Base-by-base conservation (phyloP, 2,113 vertebrate species). In the Ceyx cyanopectus region DNA sequence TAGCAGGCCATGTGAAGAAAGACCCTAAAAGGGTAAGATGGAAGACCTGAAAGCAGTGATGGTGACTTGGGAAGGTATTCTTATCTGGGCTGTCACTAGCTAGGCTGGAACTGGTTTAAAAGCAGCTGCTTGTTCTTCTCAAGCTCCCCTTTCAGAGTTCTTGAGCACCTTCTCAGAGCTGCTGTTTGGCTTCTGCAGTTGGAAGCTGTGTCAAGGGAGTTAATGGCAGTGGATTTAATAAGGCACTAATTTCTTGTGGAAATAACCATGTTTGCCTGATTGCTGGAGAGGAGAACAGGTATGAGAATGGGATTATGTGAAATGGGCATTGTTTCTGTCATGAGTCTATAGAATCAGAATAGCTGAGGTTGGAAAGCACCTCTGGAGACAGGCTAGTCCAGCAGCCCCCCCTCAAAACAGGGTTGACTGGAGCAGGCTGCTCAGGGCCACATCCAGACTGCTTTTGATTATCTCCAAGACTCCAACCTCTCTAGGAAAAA, bases 281-380 rank as follows among this genome's bases (percentile, higher is more conserved):
- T 32, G 16, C 32, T 62, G 4, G 32, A 54, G 19, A 58, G 27
- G 6, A 22, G 13, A 54, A 2, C 20, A 3, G 19, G 10, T 3
- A 51, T 20, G 14, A 90, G 69, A 57, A 14, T 9, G 22, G 19
- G 37, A 60, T 78, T 56, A 2, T 58, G 5, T 51, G 70, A 54
- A 23, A 9, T 2, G 2, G 16, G 1, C 1, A 3, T 60, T 76
- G 14, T 68, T 80, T 83, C n/a, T 87, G 0, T 62, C 8, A 27
- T 2, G 13, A 32, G 30, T 66, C 32, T 12, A 5, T 3, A 3
- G 53, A 32, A 45, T 41, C 1, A 2, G 29, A 29, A 5, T 2
- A 54, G 30, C 46, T 62, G 51, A 67, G 32, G 22, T 77, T 46
- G 32, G 56, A 22, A 62, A 2, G 53, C 17, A 8, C 17, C 32